Base-by-base conservation (phyloP, 2,888 invertebrate species). In the Omphaloscelis lunosa region DNA sequence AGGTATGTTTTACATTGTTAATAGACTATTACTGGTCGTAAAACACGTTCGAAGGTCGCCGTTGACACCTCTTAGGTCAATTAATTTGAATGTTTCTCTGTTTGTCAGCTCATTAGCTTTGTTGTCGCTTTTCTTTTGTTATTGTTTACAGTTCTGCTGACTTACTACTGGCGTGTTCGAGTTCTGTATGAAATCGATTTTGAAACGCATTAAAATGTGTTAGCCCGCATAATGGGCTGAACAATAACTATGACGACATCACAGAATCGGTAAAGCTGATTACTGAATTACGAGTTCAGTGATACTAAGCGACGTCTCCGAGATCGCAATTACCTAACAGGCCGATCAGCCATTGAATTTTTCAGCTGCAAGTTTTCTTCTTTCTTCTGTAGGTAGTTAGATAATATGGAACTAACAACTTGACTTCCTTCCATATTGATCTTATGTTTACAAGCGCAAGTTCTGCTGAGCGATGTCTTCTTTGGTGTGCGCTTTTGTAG, bases 1-100 rank as follows among this genome's bases (percentile, higher is more conserved):
- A 45, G 9, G 9, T 56, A 56, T 34, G 61, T 76, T 69, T 48
- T 48, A 53, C 39, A 34, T 61, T 29, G 17, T 29, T 29, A 29
- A 4, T 29, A 29, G 17, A 59, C n/a, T 56, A 23, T 68, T 48
- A 53, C 17, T 45, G 61, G 56, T 51, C 71, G 39, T 84, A 27
- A 65, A 73, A 68, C 58, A 62, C 53, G 56, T 68, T 27, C n/a
- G 17, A 81, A 74, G 84, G 81, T 69, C 71, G 29, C 1, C 9
- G 9, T 58, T 66, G 74, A 80, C 81, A 69, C 77, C 65, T 74
- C 61, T 69, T 62, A 69, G 58, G 62, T 62, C 58, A 81, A 81
- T 83, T 66, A 34, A 72, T 66, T 65, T 69, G 9, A 80, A 84
- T 58, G 74, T 69, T 53, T 70, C 81, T 59, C 69, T 81, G 68